Conservation (phyloP, 2,888 invertebrate species). For the Epinotia ramella region DNA sequence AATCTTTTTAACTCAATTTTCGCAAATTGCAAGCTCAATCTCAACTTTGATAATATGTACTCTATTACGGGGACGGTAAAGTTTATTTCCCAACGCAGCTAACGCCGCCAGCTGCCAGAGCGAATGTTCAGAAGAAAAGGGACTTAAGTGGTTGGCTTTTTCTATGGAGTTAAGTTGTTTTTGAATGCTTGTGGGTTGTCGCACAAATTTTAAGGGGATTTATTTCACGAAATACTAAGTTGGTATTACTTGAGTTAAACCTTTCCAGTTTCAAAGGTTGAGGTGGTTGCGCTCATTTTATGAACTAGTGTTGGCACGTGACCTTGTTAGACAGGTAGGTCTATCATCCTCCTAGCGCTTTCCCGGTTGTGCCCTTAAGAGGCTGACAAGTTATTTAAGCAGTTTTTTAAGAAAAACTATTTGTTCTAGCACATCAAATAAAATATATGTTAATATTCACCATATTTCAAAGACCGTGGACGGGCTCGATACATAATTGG, state of each 20-base stretch:
- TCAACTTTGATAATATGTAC: conserved; percentile 1
- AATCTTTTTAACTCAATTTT: conserved; percentile 11
- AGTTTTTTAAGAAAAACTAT: too few relatives aligned
- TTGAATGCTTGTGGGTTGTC: background rate
- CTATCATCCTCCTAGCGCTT: too few relatives aligned
- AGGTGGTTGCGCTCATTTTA: background rate
- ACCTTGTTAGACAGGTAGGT: background rate
- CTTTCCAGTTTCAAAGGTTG: conserved; percentile 8
- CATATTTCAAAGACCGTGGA: too few relatives aligned
- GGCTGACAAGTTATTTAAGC: too few relatives aligned
- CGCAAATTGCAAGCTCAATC: background rate
- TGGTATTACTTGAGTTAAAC: conserved; percentile 18
- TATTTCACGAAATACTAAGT: conserved; percentile 19
- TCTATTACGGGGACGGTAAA: conserved; percentile 4
- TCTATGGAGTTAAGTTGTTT: background rate
- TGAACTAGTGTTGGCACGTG: background rate
- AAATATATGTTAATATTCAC: too few relatives aligned
- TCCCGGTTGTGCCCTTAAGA: too few relatives aligned
- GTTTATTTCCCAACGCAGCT: conserved; percentile 12
- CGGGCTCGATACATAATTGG: too few relatives aligned
- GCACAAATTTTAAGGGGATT: conserved; percentile 23
- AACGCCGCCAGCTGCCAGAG: conserved; percentile 3
- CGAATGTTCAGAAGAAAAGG: background rate
- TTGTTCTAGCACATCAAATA: too few relatives aligned
- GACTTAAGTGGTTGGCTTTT: background rate